Base-by-base conservation (phyloP, 2,888 invertebrate genomes). In the Oligia fasciuncula region DNA sequence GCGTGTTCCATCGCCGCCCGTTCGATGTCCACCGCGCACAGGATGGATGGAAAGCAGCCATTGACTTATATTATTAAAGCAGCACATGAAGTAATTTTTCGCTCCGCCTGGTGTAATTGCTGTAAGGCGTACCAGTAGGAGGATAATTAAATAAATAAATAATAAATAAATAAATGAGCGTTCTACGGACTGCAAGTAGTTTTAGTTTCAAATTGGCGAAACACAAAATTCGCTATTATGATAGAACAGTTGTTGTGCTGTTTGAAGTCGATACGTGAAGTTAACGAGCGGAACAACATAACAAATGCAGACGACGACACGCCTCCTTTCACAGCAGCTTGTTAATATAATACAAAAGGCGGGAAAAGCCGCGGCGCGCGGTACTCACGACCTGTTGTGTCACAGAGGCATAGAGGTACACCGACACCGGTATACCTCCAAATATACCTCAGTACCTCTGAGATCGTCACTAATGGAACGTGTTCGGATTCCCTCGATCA, bases 401-500 rank as follows among this genome's bases (percentile, higher is more conserved):
- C 17, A 23, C 35, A 54, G 14, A 35, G 68, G 1, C 57, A 35
- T 8, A 51, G 35, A 43, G n/a, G 9, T 17, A 76, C 14, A 19
- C 13, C 5, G n/a, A 60, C 14, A 13, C 14, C 4, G n/a, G 46
- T 49, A 35, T 1, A 19, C 73, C n/a, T 46, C 51, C 35, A 4
- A 6, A 72, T n/a, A 65, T 4, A 8, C 9, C 63, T 19, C 71
- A 63, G 60, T 68, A 43, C 77, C 57, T 69, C 62, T 9, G 78
- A 67, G 72, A 68, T 57, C 67, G 77, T 63, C 57, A 29, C 70
- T 86, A 88, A 79, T 85, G 79, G 74, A 73, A 67, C 51, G 71
- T 76, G 51, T 76, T 83, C 78, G 62, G 57, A 54, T 62, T 54
- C 81, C 51, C 67, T 65, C 68, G 46, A 73, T 69, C 54, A 29